Conservation (phyloP, 2,888 invertebrate genomes). For the Pachliopta kotzebuea region DNA sequence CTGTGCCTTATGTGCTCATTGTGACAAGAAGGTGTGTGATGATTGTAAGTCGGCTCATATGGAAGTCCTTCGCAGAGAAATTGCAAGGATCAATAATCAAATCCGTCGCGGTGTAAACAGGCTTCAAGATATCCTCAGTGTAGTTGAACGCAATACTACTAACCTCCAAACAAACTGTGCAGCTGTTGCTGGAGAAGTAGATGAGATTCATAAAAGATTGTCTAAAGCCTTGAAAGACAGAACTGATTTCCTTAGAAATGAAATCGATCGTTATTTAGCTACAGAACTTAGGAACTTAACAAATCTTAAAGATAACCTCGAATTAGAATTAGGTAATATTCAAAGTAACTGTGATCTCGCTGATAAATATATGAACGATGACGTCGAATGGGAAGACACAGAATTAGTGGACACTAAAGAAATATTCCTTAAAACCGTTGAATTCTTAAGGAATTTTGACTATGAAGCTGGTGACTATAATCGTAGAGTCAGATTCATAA, state of each 20-base stretch:
- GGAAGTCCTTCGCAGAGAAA: conserved; percentile 96
- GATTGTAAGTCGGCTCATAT: conserved; percentile 98
- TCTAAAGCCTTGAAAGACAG: conserved; percentile 94
- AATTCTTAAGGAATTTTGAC: conserved; percentile 96
- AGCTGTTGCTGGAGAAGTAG: conserved; percentile 95
- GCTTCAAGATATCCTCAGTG: conserved; percentile 90
- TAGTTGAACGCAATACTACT: conserved; percentile 93
- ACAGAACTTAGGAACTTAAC: conserved; percentile 93
- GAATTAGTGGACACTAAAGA: conserved; percentile 97
- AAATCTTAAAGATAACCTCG: conserved; percentile 94
- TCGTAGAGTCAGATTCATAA: conserved; percentile 90
- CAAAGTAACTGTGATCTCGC: conserved; percentile 97
- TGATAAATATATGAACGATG: conserved; percentile 95
- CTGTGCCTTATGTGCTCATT: conserved; percentile 94
- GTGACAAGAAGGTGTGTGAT: conserved; percentile 97
- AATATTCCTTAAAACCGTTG: conserved; percentile 96
- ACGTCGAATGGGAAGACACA: conserved; percentile 94
- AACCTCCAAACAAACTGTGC: conserved; percentile 94
- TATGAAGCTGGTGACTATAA: conserved; percentile 95
- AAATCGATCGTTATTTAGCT: conserved; percentile 95
- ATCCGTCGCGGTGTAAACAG: conserved; percentile 93
- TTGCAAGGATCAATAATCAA: conserved; percentile 93
- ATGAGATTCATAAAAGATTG: conserved; percentile 93
- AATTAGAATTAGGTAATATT: conserved; percentile 96
- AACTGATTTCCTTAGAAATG: conserved; percentile 91